These are phyloP conservation scores for Pseudomyrmex gracilis DNA, from an alignment of 1,140 invertebrate genomes.

Conservation along the genomic window DNA sequence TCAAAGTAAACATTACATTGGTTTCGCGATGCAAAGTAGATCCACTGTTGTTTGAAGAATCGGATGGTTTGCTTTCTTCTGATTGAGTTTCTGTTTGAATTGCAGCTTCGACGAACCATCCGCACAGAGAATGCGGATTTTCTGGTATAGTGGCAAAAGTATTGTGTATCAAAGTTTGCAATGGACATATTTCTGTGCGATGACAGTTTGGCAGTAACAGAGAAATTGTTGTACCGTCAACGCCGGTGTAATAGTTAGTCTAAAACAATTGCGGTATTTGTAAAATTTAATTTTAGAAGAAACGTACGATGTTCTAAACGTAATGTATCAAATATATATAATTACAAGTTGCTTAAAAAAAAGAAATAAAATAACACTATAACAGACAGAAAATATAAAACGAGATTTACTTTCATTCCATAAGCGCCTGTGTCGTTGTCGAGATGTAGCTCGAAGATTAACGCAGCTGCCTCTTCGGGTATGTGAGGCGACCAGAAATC, in stretches of 20 bases:
- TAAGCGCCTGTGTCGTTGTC: conserved; percentile 70
- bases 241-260: conserved; percentile 73
- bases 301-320: neutral
- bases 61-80: neutral
- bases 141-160: conserved; percentile 56
- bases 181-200: conserved; percentile 67
- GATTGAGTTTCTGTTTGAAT: neutral
- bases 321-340: neutral
- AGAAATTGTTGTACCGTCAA: conserved; percentile 48
- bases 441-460: conserved; percentile 79
- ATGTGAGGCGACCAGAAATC: conserved; percentile 70
- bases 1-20: neutral
- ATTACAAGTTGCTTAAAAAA: neutral
- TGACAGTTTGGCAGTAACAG: conserved; percentile 65
- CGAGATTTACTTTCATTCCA: conserved; percentile 75
- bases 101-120: conserved; percentile 22
- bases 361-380: neutral
- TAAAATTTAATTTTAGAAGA: neutral
- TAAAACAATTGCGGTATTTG: conserved; percentile 59
- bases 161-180: conserved; percentile 65
- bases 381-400: neutral
- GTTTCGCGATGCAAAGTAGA: neutral
- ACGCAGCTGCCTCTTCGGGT: conserved; percentile 68
- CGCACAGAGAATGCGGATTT: conserved; percentile 64
- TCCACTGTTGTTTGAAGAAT: neutral